Evolutionary conservation across 2,113 vertebrate species (phyloP).

Genomic region (Xyrauchen texanus): DNA sequence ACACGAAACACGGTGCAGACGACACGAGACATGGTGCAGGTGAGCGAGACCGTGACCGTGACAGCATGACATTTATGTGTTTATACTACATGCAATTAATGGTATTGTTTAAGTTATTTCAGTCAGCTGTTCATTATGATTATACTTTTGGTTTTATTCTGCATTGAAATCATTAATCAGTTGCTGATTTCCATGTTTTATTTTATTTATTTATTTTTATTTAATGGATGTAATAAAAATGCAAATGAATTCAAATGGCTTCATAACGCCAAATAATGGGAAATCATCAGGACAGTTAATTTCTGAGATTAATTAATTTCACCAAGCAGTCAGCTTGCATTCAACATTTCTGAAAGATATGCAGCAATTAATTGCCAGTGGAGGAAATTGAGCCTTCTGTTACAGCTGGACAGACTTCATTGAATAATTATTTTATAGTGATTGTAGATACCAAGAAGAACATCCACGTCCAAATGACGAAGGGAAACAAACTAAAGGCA

Average conservation of each 20-base stretch:
- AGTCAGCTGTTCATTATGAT: background rate
- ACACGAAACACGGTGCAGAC: no score
- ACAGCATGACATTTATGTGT: no score
- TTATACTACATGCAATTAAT: no score
- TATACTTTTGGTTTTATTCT: slow-evolving; percentile 11
- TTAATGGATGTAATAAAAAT: slow-evolving; percentile 42
- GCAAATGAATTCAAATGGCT: slow-evolving; percentile 37
- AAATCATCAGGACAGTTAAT: slow-evolving; percentile 29
- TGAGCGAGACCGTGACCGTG: no score
- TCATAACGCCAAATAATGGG: slow-evolving; percentile 34
- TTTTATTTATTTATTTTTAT: background rate
- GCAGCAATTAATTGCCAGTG: background rate
- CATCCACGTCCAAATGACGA: background rate
- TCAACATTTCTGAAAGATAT: background rate
- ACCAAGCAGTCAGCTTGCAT: slow-evolving; percentile 10
- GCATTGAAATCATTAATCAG: slow-evolving; percentile 27
- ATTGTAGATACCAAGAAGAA: background rate
- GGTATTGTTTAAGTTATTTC: no score
- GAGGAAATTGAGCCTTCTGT: background rate
- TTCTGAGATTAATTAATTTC: slow-evolving; percentile 25
- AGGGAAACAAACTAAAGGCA: background rate
- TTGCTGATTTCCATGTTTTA: background rate
- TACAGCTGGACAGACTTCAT: background rate
- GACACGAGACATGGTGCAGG: no score
- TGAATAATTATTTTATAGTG: no score